A percentile compares a stretch with the other conserved stretches of the same genome.
Evolutionary conservation across 2,888 invertebrate species (phyloP).

Genomic region (Itoplectis maculator): DNA sequence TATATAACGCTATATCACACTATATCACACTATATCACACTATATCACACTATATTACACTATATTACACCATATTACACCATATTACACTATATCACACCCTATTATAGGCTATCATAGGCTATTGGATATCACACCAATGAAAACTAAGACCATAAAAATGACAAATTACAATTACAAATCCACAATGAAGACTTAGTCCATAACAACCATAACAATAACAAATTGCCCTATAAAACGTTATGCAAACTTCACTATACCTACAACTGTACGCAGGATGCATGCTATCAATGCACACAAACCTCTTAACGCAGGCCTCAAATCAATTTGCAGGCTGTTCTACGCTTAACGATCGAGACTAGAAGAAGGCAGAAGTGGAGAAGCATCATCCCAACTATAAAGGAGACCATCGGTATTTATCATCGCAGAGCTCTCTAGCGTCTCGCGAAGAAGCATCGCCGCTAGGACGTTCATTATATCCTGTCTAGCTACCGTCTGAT

Average conservation of each 20-base stretch:
- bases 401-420: slow-evolving; percentile 52
- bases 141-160: too few relatives aligned
- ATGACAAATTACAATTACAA: too few relatives aligned
- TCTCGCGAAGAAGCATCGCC: slow-evolving; percentile 10
- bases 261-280: not conserved
- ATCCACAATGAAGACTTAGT: not conserved
- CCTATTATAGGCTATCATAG: not conserved
- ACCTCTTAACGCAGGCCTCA: not conserved
- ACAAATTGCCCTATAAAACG: not conserved
- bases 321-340: slow-evolving; percentile 40
- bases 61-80: too few relatives aligned
- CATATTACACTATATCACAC: not conserved
- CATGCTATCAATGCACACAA: slow-evolving; percentile 5
- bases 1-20: too few relatives aligned
- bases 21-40: too few relatives aligned
- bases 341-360: slow-evolving; percentile 20
- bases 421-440: slow-evolving; percentile 40
- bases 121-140: not conserved
- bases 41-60: too few relatives aligned
- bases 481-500: slow-evolving; percentile 66
- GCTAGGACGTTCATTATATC: slow-evolving; percentile 59
- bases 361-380: slow-evolving; percentile 13
- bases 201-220: not conserved
- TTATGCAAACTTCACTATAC: too few relatives aligned
- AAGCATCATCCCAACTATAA: too few relatives aligned